Evolutionary conservation across 2,113 vertebrate species (phyloP).

Genomic region (zebrafish (Danio rerio)): GRCz12tu NC_133190.1:38403501-38404000

Average conservation of each 20-base stretch:
- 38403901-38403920: no score
- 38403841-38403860: not conserved
- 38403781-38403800: not conserved
- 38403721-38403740: not conserved
- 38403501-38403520: not conserved
- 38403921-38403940: not conserved
- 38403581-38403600: not conserved
- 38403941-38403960: no score
- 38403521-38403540: not conserved
- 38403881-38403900: not conserved
- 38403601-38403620: not conserved
- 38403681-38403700: not conserved
- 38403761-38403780: not conserved
- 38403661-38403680: not conserved
- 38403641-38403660: not conserved
- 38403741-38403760: conserved; percentile 11
- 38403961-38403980: no score
- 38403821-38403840: not conserved
- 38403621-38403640: not conserved
- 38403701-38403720: not conserved
- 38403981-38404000: no score
- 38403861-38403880: not conserved
- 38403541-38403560: conserved; percentile 22
- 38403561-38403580: conserved; percentile 11
- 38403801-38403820: not conserved